phyloP scores from a whole-genome alignment of 2,797 vertebrate species.

The Protonibea diacanthus region DNA sequence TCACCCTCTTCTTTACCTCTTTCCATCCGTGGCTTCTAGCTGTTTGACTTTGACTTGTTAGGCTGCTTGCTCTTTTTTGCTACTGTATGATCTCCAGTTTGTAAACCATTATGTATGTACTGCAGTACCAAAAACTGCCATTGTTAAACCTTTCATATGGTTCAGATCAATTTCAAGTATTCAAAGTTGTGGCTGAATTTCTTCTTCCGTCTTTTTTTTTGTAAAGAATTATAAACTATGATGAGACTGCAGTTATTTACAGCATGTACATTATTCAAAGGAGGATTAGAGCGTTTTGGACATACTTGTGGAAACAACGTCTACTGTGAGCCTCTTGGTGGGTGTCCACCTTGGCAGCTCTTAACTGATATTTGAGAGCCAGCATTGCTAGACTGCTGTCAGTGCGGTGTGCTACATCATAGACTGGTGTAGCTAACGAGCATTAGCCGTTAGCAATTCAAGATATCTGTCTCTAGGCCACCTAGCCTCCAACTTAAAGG shows the following conservation, averaged over 20 bases:
- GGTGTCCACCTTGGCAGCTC: neutral
- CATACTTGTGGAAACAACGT: neutral
- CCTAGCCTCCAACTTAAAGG: neutral
- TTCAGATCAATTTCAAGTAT: neutral
- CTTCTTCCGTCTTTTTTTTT: neutral
- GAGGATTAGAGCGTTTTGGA: neutral
- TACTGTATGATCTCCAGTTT: slow-evolving; percentile 30
- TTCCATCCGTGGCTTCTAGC: slow-evolving; percentile 46
- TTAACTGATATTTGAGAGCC: neutral
- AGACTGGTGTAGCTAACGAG: neutral
- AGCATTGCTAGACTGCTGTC: neutral
- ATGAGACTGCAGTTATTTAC: no score
- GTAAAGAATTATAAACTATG: no score
- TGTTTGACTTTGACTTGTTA: slow-evolving; percentile 45
- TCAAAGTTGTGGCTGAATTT: neutral
- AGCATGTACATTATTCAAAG: neutral
- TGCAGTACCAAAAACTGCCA: neutral
- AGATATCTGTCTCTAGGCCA: neutral
- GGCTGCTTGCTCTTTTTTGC: slow-evolving; percentile 36
- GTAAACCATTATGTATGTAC: neutral
- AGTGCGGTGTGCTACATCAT: neutral
- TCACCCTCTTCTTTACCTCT: slow-evolving; percentile 26
- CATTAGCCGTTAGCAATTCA: neutral
- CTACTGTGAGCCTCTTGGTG: neutral
- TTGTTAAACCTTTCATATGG: neutral